These are phyloP conservation scores for Caenorhabditis sp. DNA, from an alignment of 2,888 invertebrate species.

Conservation along the genomic window DNA sequence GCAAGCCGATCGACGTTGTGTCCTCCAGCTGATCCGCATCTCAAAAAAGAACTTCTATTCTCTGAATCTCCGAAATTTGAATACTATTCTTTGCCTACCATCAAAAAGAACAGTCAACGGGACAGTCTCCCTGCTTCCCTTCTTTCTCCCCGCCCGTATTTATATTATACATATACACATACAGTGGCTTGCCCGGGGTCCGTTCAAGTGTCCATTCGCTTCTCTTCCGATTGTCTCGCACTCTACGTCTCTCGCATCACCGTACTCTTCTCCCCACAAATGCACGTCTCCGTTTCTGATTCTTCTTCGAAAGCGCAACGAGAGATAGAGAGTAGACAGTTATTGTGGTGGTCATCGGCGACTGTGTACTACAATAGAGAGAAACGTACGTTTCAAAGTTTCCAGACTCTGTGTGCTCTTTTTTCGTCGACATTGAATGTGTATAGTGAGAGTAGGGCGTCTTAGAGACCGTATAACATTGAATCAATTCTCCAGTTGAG, in stretches of 20 bases:
- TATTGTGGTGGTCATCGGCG: slow-evolving; percentile 60
- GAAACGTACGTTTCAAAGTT: slow-evolving; percentile 56
- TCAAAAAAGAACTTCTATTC: slow-evolving; percentile 57
- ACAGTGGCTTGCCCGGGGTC: slow-evolving; percentile 62
- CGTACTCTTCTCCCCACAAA: background rate
- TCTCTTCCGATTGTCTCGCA: slow-evolving; percentile 3
- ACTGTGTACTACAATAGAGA: slow-evolving; percentile 53
- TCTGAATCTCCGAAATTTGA: slow-evolving; percentile 16
- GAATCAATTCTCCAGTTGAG: background rate
- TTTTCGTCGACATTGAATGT: background rate
- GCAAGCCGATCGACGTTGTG: slow-evolving; percentile 58
- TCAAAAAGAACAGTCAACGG: slow-evolving; percentile 59
- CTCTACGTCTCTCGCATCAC: slow-evolving; percentile 48
- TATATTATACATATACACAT: slow-evolving; percentile 66
- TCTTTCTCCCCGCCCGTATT: slow-evolving; percentile 46
- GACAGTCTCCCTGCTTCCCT: slow-evolving; percentile 21
- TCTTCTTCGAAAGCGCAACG: slow-evolving; percentile 41
- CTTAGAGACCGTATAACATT: slow-evolving; percentile 3
- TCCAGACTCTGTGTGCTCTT: slow-evolving; percentile 22
- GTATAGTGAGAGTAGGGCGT: background rate
- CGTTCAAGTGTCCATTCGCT: slow-evolving; percentile 57
- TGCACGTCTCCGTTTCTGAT: slow-evolving; percentile 50
- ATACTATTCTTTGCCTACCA: slow-evolving; percentile 14
- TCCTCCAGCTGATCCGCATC: slow-evolving; percentile 59
- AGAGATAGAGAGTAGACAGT: slow-evolving; percentile 41